These are phyloP conservation scores for Lysandra coridon DNA, from an alignment of 2,888 invertebrate genomes.

Conservation along the genomic window DNA sequence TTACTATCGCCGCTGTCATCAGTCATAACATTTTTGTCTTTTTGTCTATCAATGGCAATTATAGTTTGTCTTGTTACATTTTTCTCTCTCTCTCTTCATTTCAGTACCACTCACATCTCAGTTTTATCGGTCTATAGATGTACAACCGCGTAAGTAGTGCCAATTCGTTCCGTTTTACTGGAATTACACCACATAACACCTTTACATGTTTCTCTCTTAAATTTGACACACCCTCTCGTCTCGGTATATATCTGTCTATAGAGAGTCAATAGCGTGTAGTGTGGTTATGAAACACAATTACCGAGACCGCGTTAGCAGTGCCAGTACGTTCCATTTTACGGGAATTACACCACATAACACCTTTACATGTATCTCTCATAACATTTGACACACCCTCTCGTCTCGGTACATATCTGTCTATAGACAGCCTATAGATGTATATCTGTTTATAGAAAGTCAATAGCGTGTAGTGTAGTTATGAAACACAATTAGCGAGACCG, in stretches of 20 bases:
- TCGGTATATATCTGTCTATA: background rate
- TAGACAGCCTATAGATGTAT: no score
- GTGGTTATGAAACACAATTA: constrained; percentile 37
- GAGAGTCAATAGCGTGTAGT: constrained; percentile 1
- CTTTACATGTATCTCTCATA: no score
- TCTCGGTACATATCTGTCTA: background rate
- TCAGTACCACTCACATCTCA: no score
- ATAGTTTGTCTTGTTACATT: no score
- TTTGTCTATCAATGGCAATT: no score
- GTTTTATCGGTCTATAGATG: background rate
- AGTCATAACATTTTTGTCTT: no score
- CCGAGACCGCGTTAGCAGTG: constrained; percentile 24
- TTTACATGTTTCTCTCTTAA: background rate
- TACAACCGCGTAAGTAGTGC: background rate
- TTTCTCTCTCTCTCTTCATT: no score
- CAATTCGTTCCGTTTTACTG: constrained; percentile 65
- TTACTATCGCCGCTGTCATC: no score
- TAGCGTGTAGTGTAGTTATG: constrained; percentile 20
- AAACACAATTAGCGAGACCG: constrained; percentile 38
- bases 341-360: constrained; percentile 66
- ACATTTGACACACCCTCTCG: background rate
- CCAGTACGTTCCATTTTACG: constrained; percentile 65
- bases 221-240: background rate
- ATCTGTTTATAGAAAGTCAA: background rate
- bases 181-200: constrained; percentile 64